phyloP scores from a whole-genome alignment of 2,888 invertebrate genomes.

The Xylota sylvarum region DNA sequence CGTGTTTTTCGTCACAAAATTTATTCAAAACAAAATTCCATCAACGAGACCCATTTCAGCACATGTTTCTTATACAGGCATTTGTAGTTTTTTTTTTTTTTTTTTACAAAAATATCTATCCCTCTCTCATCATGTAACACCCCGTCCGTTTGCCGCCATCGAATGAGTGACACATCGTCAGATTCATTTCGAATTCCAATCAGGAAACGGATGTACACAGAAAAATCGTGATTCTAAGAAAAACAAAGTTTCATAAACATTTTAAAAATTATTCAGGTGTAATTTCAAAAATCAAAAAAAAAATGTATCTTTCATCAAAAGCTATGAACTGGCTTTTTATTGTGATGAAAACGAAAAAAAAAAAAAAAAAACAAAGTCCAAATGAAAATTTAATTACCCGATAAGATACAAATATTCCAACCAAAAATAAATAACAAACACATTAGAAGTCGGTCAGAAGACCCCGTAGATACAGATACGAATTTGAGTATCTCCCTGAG shows the following conservation, averaged over 20 bases:
- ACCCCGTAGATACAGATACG: slow-evolving; percentile 30
- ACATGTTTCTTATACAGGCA: slow-evolving; percentile 44
- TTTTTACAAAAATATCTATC: slow-evolving; percentile 44
- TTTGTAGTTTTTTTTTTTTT: slow-evolving; percentile 8
- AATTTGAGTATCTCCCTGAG: slow-evolving; percentile 10
- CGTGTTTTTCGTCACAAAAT: slow-evolving; percentile 31
- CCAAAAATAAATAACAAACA: slow-evolving; percentile 61
- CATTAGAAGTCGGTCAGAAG: slow-evolving; percentile 67
- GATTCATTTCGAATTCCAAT: slow-evolving; percentile 74
- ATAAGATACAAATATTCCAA: slow-evolving; percentile 45
- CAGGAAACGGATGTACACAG: slow-evolving; percentile 74
- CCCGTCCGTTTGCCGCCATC: slow-evolving; percentile 57
- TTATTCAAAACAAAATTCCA: slow-evolving; percentile 18
- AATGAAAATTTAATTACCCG: slow-evolving; percentile 64
- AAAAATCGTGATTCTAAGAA: slow-evolving; percentile 62
- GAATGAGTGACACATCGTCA: slow-evolving; percentile 69
- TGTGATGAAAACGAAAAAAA: background rate
- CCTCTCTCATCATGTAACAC: slow-evolving; percentile 59
- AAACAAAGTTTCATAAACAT: slow-evolving; percentile 32
- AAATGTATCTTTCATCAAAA: slow-evolving; percentile 24
- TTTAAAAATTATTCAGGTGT: slow-evolving; percentile 17
- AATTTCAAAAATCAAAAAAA: background rate
- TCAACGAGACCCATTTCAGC: slow-evolving; percentile 41
- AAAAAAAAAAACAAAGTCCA: slow-evolving; percentile 34
- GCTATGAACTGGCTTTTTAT: background rate